phyloP scores from a whole-genome alignment of 35 echinoderm and acorn worm genomes.

The Lytechinus pictus region DNA sequence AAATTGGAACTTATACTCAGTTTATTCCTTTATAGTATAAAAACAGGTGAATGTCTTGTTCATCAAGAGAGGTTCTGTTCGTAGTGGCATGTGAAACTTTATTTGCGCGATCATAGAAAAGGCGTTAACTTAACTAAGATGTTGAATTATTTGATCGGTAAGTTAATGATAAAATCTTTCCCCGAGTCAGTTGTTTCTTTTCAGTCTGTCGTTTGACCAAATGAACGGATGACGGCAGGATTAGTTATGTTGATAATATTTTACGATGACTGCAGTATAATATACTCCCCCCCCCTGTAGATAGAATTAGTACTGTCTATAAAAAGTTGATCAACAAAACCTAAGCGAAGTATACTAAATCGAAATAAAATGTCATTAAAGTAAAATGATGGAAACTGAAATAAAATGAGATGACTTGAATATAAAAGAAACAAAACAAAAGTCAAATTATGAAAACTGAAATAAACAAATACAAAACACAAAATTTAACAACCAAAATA shows the following conservation, averaged over 20 bases:
- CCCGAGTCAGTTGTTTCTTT: neutral
- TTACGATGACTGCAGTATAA: neutral
- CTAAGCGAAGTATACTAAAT: too few species aligned
- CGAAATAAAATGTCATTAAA: too few species aligned
- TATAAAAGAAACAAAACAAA: too few species aligned
- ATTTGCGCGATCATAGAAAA: neutral
- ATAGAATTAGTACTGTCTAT: too few species aligned
- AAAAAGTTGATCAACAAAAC: too few species aligned
- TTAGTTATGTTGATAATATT: neutral
- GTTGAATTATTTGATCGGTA: neutral
- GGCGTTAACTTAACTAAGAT: neutral
- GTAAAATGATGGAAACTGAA: too few species aligned
- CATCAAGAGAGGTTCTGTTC: neutral
- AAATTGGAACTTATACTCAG: neutral
- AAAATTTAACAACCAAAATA: too few species aligned
- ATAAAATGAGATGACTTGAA: too few species aligned
- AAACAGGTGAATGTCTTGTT: neutral
- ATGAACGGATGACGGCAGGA: neutral
- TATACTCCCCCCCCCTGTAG: neutral
- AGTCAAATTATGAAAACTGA: too few species aligned
- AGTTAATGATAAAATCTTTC: neutral
- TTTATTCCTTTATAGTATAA: neutral
- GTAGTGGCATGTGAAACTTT: neutral
- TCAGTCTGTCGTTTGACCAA: neutral
- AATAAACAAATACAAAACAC: too few species aligned